Evolutionary conservation across 92 coral and sea anemone species (phyloP).

Genomic region (Porites evermanni): DNA sequence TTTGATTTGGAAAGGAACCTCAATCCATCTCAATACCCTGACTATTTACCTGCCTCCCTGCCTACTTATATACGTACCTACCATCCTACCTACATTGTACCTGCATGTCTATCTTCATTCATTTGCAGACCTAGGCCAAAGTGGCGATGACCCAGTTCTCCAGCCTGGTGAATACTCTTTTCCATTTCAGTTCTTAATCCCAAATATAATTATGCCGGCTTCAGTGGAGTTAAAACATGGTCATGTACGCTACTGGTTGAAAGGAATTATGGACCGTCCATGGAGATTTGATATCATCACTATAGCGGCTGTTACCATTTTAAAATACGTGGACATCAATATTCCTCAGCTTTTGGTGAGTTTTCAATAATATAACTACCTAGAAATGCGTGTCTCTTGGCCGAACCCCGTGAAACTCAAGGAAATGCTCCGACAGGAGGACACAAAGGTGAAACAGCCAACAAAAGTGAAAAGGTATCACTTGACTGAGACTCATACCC

Average conservation of each 20-base stretch:
- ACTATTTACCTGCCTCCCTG: no score
- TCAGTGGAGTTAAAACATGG: conserved; percentile 91
- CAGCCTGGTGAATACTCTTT: conserved; percentile 81
- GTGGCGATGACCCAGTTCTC: conserved; percentile 88
- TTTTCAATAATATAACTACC: not conserved
- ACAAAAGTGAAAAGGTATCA: no score
- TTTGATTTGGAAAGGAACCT: no score
- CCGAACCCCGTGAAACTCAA: no score
- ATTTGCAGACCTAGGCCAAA: conserved; percentile 72
- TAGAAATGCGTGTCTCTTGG: not conserved
- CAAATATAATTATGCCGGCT: conserved; percentile 80
- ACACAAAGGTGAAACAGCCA: no score
- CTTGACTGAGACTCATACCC: no score
- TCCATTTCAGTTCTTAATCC: conserved; percentile 91
- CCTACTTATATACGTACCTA: no score
- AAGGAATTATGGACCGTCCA: conserved; percentile 91
- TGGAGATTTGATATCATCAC: conserved; percentile 96
- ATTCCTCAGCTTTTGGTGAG: conserved; percentile 75
- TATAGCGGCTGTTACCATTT: conserved; percentile 82
- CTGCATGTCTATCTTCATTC: not conserved
- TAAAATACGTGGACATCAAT: conserved; percentile 92
- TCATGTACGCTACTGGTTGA: conserved; percentile 87
- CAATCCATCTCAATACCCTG: no score
- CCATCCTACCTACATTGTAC: no score
- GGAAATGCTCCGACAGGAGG: no score